phyloP scores from a whole-genome alignment of 2,113 vertebrate genomes.

The Psophia crepitans region DNA sequence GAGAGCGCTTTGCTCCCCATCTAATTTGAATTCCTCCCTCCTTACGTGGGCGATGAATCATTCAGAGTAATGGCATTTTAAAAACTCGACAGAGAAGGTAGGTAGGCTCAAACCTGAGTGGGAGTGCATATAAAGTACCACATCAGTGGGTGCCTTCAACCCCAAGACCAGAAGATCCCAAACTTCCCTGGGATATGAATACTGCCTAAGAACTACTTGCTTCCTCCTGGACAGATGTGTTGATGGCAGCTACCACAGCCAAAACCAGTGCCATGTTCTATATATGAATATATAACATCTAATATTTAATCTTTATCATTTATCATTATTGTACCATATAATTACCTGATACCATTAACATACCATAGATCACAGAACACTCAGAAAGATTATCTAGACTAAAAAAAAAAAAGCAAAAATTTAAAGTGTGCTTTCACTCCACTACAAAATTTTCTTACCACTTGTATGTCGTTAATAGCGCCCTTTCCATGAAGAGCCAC shows the following conservation, averaged over 20 bases:
- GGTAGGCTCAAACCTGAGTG: conserved; percentile 1
- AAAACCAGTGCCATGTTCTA: background rate
- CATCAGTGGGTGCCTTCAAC: background rate
- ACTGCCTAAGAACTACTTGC: background rate
- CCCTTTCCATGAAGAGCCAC: background rate
- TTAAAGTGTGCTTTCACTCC: background rate
- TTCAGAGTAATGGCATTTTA: conserved; percentile 32
- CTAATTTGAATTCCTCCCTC: conserved; percentile 58
- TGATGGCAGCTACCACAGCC: background rate
- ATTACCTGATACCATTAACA: background rate
- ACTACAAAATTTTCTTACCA: background rate
- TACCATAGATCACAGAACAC: background rate
- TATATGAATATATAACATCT: background rate
- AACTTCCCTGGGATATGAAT: background rate
- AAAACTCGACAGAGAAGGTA: conserved; percentile 32
- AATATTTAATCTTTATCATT: background rate
- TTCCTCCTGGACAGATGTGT: background rate
- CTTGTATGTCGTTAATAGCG: background rate
- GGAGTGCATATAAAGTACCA: conserved; percentile 1
- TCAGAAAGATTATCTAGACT: background rate
- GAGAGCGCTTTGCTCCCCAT: background rate
- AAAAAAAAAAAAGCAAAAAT: background rate
- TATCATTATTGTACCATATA: background rate
- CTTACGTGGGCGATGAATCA: background rate
- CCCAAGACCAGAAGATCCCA: background rate